Base-by-base conservation (phyloP, 2,113 vertebrate genomes). In the Pangasianodon hypophthalmus region DNA sequence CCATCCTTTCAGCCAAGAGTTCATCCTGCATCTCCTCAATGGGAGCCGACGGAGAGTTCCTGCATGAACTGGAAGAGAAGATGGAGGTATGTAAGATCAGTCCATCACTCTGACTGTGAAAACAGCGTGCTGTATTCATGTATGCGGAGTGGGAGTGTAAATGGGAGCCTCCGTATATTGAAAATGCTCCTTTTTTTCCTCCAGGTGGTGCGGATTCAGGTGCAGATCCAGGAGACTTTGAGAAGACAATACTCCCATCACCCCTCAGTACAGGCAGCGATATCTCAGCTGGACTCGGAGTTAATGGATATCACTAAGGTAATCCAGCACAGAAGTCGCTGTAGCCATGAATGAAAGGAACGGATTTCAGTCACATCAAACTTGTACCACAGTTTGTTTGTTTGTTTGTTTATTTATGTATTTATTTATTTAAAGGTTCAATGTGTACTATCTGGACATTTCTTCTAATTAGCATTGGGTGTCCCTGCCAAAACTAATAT, bases 251-350 rank as follows among this genome's bases (percentile, higher is more conserved):
- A 97, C 94, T 97, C 97, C 14, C 96, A 97, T 94, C 97, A 99
- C 94, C 96, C 97, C 75, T 97, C 98, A n/a, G 97, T 98, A 73
- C 98, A 98, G 92, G 97, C 96, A 4, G 98, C 97, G 32, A 89
- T 99, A 86, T 97, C 98, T 37, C 97, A 97, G 93, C 94, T 99
- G 89, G 98, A 99, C 94, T 97, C 97, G 0, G 97, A 99, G 91
- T 95, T 99, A 54, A 99, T 99, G 98, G 98, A 99, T 91, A 98
- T 99, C 93, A 98, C 97, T 54, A 99, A 98, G 97, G 98, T 99
- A 93, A 88, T 32, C 18, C 10, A 21, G 44, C 5, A 16, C 54
- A 83, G 80, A 82, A 82, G 6, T 37, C 10, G 11, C 19, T 10
- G 16, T 73, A 41, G 41, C 18, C 41, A 9, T 29, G 75, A 79